Evolutionary conservation across 2,113 vertebrate genomes (phyloP), one percentile per base, ranked within the genome.

Genomic region (Dunckerocampus dactyliophorus): DNA sequence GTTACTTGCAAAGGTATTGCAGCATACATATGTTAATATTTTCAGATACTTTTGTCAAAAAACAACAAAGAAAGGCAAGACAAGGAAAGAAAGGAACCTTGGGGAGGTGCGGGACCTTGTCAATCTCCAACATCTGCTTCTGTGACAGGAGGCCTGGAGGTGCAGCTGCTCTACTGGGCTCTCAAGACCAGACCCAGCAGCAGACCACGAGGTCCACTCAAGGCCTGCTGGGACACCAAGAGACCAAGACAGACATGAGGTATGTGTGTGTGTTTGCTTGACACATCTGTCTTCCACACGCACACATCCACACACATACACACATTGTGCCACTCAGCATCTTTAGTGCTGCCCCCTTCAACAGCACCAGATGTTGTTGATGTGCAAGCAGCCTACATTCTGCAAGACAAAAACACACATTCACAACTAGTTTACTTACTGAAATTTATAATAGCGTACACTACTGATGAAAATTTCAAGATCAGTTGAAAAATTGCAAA

Each of bases 141-240:
- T 50, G 39, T 75, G 82, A 84, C 67, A 65, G 63, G 47, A 62
- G 75, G 55, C 52, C 67, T 72, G 76, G 67, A 56, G 9, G 34
- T 16, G 66, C 65, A 71, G 79, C 66, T 77, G 65, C n/a, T 63
- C 69, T 39, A 52, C 1, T 2, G 52, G 72, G 60, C 62, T 39
- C 67, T 45, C 16, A 60, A 46, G 43, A 59, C 63, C 55, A 15
- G 69, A 47, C 49, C 51, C 11, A 60, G 49, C 59, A 56, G 64
- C 76, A 63, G 67, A 60, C 51, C 19, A 62, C 1, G 37, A 42
- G 19, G 43, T 69, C 68, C 55, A 64, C 59, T 74, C 67, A 22
- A 43, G 49, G 74, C 59, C 72, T 79, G 43, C 66, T 75, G 83
- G 82, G 83, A 79, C 63, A 24, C 1, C 14, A 65, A 43, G 39